Percentiles rank a stretch among this genome's conserved stretches.
phyloP scores from a whole-genome alignment of 1,140 invertebrate genomes.

The Megalopta genalis region DNA sequence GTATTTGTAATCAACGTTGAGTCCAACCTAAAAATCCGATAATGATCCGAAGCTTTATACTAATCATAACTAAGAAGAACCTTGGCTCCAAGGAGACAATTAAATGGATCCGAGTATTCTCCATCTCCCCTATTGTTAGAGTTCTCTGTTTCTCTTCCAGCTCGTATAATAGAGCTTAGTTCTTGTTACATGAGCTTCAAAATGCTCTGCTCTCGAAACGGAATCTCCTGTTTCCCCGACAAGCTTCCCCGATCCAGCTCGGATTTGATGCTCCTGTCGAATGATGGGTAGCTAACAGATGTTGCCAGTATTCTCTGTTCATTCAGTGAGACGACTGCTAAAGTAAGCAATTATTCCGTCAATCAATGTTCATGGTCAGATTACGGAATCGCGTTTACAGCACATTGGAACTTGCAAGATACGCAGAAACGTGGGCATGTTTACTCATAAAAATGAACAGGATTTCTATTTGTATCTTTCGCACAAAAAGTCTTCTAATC shows the following conservation, averaged over 20 bases:
- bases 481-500: no score
- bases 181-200: constrained; percentile 54
- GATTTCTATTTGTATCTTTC: no score
- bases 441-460: no score
- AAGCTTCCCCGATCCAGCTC: constrained; percentile 7
- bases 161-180: constrained; percentile 26
- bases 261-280: constrained; percentile 54
- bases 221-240: neutral
- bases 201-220: constrained; percentile 43
- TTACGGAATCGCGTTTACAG: no score
- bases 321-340: constrained; percentile 50
- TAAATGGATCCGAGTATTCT: constrained; percentile 8
- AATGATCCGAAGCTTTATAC: neutral
- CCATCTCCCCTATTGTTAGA: neutral
- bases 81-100: neutral
- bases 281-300: constrained; percentile 58
- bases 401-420: no score
- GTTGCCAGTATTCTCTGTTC: constrained; percentile 61
- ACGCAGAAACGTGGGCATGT: no score
- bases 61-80: constrained; percentile 4
- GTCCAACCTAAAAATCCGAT: no score
- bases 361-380: neutral
- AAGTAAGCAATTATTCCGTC: constrained; percentile 37
- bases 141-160: neutral
- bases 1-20: no score